phyloP scores from a whole-genome alignment of 30 jellyfish, hydroid and myxozoan genomes.

The Hydractinia symbiolongicarpus region DNA sequence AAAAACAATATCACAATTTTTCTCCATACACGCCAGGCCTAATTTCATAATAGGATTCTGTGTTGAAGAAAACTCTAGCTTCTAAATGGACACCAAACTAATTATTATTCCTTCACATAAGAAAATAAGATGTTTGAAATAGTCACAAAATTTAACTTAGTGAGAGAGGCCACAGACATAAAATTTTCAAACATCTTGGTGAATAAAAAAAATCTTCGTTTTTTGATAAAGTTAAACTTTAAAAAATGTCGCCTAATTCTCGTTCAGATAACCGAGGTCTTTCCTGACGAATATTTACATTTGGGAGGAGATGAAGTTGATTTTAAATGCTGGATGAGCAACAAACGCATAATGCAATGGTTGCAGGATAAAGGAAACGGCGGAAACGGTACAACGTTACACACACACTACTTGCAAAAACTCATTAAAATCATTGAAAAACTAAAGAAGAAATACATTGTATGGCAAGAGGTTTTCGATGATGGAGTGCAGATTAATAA shows the following conservation, averaged over 20 bases:
- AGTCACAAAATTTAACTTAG: no score
- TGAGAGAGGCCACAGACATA: no score
- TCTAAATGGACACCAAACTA: no score
- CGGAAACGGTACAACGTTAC: conserved; percentile 17
- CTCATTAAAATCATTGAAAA: conserved; percentile 45
- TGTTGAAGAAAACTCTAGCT: no score
- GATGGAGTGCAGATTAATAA: conserved; percentile 62
- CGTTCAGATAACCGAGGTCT: conserved; percentile 34
- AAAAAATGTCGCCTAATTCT: not conserved
- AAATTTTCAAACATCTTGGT: no score
- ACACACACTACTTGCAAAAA: conserved; percentile 32
- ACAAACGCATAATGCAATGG: conserved; percentile 16
- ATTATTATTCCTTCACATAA: no score
- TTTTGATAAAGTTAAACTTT: no score
- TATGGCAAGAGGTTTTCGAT: conserved; percentile 94
- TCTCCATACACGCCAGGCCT: no score
- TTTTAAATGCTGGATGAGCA: conserved; percentile 71
- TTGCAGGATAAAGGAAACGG: not conserved
- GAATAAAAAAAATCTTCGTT: no score
- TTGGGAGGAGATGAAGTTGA: conserved; percentile 95
- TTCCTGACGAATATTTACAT: conserved; percentile 75
- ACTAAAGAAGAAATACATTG: conserved; percentile 48
- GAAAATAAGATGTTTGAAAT: no score
- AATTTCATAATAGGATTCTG: no score
- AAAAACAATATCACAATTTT: no score